Percentiles rank a stretch among this genome's conserved stretches.
Evolutionary conservation across 2,797 vertebrate species (phyloP).

Genomic region (Centropyge bicolor): DNA sequence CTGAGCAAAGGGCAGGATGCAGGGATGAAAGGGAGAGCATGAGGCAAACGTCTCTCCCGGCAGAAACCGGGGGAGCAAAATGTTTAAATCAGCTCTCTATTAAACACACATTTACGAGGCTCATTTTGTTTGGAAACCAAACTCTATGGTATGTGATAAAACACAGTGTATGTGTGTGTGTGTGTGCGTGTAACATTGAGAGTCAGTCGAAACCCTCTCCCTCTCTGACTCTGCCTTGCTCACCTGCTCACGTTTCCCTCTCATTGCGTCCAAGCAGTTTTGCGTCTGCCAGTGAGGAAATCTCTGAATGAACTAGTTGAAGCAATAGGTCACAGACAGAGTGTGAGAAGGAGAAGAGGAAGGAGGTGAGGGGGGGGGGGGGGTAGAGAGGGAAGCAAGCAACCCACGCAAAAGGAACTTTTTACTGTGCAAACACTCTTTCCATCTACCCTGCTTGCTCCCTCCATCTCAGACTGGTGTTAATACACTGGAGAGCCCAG

Average conservation of each 20-base stretch:
- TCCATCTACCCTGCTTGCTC: conserved; percentile 80
- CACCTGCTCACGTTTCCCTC: conserved; percentile 70
- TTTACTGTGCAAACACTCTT: conserved; percentile 87
- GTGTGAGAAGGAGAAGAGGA: conserved; percentile 68
- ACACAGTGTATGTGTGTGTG: conserved; percentile 55
- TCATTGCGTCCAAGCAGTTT: conserved; percentile 61
- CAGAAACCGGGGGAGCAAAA: conserved; percentile 63
- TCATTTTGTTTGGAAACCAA: conserved; percentile 77
- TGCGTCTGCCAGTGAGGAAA: conserved; percentile 76
- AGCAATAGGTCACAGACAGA: conserved; percentile 82
- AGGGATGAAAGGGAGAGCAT: conserved; percentile 74
- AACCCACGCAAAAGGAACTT: conserved; percentile 84
- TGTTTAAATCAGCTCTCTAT: conserved; percentile 78
- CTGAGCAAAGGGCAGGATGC: conserved; percentile 75
- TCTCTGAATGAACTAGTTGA: conserved; percentile 80
- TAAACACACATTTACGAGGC: conserved; percentile 78
- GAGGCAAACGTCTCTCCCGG: conserved; percentile 63
- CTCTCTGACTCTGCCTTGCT: conserved; percentile 48
- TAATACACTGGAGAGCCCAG: conserved; percentile 77
- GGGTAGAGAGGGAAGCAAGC: conserved; percentile 67
- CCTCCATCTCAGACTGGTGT: conserved; percentile 85
- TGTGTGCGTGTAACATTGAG: conserved; percentile 28
- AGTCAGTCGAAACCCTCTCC: conserved; percentile 49
- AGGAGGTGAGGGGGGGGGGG: conserved; percentile 13
- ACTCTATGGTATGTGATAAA: conserved; percentile 72